phyloP scores from a whole-genome alignment of 1,140 invertebrate genomes.

The Drosophila busckii region DNA sequence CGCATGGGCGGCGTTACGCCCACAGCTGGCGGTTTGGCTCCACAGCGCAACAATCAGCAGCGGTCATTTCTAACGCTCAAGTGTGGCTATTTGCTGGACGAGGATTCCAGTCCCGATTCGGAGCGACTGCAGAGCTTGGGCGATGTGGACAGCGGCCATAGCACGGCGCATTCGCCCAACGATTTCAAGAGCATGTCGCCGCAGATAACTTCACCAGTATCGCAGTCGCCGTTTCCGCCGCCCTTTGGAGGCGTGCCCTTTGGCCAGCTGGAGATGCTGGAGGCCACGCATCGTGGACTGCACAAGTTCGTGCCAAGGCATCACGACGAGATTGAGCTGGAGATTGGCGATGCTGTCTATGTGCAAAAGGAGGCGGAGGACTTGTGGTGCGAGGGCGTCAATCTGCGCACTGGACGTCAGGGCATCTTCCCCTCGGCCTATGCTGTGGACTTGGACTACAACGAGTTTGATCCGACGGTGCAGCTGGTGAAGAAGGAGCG shows the following conservation, averaged over 20 bases:
- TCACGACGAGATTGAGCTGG: slow-evolving; percentile 96
- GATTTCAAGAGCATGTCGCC: slow-evolving; percentile 92
- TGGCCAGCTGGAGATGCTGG: slow-evolving; percentile 91
- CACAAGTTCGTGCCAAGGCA: slow-evolving; percentile 97
- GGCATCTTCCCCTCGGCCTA: slow-evolving; percentile 98
- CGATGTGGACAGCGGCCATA: slow-evolving; percentile 92
- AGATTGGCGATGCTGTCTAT: slow-evolving; percentile 98
- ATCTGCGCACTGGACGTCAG: slow-evolving; percentile 92
- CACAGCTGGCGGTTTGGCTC: slow-evolving; percentile 2
- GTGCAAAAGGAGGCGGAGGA: slow-evolving; percentile 98
- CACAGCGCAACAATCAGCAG: slow-evolving; percentile 48
- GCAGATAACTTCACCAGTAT: slow-evolving; percentile 80
- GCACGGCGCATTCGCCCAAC: slow-evolving; percentile 91
- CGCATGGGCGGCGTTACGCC: slow-evolving; percentile 61
- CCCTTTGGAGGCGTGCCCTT: slow-evolving; percentile 85
- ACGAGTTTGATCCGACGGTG: slow-evolving; percentile 92
- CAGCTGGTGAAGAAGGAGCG: slow-evolving; percentile 91
- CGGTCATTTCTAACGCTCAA: slow-evolving; percentile 87
- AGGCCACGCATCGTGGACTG: slow-evolving; percentile 95
- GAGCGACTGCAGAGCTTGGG: slow-evolving; percentile 86
- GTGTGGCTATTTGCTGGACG: slow-evolving; percentile 87
- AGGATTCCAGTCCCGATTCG: slow-evolving; percentile 91
- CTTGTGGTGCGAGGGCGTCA: slow-evolving; percentile 98
- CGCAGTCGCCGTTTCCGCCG: slow-evolving; percentile 79
- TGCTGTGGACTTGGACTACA: slow-evolving; percentile 97